A percentile compares a stretch with the other conserved stretches of the same genome.
phyloP scores from a whole-genome alignment of 1,140 invertebrate species.

The Pogonognathellus flavescens region DNA sequence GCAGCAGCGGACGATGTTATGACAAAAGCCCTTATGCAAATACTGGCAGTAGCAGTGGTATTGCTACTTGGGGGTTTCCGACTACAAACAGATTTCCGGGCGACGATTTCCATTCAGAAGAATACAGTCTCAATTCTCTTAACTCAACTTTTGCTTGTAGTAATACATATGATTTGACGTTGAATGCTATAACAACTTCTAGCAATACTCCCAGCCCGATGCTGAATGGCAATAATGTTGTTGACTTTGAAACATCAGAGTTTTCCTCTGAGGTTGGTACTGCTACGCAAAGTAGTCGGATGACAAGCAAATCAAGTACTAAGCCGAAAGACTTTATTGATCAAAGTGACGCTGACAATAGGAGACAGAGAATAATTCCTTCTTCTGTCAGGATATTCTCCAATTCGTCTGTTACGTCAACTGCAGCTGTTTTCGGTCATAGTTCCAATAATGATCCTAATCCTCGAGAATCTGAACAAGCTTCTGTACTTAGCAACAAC shows the following conservation, averaged over 20 bases:
- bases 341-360: conserved; percentile 7
- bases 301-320: no score
- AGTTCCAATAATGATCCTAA: conserved; percentile 1
- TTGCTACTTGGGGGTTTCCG: not conserved
- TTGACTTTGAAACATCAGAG: not conserved
- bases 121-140: not conserved
- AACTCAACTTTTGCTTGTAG: not conserved
- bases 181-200: not conserved
- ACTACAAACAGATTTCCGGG: not conserved
- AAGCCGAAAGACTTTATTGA: not conserved
- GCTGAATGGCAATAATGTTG: not conserved
- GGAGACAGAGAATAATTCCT: conserved; percentile 10
- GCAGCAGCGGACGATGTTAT: not conserved
- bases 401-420: conserved; percentile 42
- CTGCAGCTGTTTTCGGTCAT: conserved; percentile 40
- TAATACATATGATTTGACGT: not conserved
- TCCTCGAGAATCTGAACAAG: conserved; percentile 20
- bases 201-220: no score
- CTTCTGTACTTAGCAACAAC: not conserved
- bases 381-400: conserved; percentile 27
- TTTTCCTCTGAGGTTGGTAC: not conserved
- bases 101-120: not conserved
- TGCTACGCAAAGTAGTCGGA: not conserved
- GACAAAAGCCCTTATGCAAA: conserved; percentile 27
- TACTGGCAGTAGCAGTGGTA: not conserved